A percentile compares a stretch with the other conserved stretches of the same genome.
These are phyloP conservation scores for Cinara cedri DNA, from an alignment of 2,888 invertebrate genomes.

Conservation along the genomic window DNA sequence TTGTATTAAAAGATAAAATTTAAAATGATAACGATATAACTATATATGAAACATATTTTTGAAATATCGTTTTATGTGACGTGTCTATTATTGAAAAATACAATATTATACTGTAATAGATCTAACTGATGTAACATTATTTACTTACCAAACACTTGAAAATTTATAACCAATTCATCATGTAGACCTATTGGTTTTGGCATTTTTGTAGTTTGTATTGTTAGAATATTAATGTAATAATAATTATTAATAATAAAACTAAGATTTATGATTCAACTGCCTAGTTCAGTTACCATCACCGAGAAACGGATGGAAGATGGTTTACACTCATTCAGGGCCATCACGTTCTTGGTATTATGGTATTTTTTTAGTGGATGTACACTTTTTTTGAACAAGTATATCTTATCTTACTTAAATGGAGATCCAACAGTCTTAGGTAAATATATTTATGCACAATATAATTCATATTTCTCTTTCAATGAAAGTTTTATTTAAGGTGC, in stretches of 20 bases:
- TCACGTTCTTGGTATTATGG: conserved; percentile 72
- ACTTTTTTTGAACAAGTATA: conserved; percentile 78
- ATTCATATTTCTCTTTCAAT: neutral
- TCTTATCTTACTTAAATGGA: conserved; percentile 73
- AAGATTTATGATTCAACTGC: conserved; percentile 40
- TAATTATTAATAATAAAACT: too few relatives aligned
- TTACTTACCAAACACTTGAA: neutral
- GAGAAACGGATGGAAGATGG: conserved; percentile 63
- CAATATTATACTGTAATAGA: neutral
- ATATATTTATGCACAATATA: neutral
- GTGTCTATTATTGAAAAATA: conserved; percentile 16
- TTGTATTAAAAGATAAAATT: conserved; percentile 9
- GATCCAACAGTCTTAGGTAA: conserved; percentile 76
- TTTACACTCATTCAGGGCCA: conserved; percentile 68
- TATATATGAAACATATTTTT: conserved; percentile 19
- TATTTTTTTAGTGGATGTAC: conserved; percentile 80
- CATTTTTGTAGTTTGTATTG: neutral
- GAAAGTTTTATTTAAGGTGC: conserved; percentile 67
- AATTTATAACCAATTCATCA: neutral
- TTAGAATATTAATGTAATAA: conserved; percentile 7
- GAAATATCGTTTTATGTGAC: conserved; percentile 46
- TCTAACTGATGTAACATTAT: neutral
- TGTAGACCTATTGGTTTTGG: conserved; percentile 25
- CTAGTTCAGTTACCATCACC: neutral
- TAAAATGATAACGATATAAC: conserved; percentile 8